phyloP scores from a whole-genome alignment of 2,113 vertebrate species.

The Monopterus albus region DNA sequence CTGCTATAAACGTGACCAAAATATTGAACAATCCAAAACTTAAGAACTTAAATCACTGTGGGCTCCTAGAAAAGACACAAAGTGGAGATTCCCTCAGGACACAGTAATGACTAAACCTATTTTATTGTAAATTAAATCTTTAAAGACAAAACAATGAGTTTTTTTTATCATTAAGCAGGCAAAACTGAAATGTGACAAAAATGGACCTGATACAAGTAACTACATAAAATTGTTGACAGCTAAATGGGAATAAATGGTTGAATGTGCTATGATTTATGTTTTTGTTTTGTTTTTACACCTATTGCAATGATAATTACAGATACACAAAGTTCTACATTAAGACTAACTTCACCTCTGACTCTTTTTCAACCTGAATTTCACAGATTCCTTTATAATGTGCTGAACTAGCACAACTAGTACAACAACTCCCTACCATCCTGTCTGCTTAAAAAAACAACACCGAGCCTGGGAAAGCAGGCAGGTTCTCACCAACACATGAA shows the following conservation, averaged over 20 bases:
- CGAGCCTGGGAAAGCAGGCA: constrained; percentile 25
- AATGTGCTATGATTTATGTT: too few relatives aligned
- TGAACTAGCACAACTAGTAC: constrained; percentile 16
- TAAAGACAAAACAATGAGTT: too few relatives aligned
- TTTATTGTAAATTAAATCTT: too few relatives aligned
- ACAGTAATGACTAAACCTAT: too few relatives aligned
- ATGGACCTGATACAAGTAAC: too few relatives aligned
- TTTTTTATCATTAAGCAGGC: too few relatives aligned
- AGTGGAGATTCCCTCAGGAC: background rate
- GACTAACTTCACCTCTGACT: background rate
- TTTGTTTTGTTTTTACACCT: too few relatives aligned
- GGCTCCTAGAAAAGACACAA: background rate
- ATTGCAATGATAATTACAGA: background rate
- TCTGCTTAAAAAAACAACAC: constrained; percentile 29
- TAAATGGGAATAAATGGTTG: too few relatives aligned
- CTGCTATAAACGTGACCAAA: background rate
- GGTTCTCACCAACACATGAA: constrained; percentile 30
- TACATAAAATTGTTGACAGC: too few relatives aligned
- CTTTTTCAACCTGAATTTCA: background rate
- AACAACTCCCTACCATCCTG: constrained; percentile 18
- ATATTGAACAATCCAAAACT: background rate
- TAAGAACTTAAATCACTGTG: background rate
- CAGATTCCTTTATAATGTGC: constrained; percentile 14
- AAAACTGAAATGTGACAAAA: too few relatives aligned
- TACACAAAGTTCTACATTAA: background rate